Evolutionary conservation across 1,140 invertebrate genomes (phyloP), one percentile per base, ranked within the genome.

Genomic region (Gryon sp.): DNA sequence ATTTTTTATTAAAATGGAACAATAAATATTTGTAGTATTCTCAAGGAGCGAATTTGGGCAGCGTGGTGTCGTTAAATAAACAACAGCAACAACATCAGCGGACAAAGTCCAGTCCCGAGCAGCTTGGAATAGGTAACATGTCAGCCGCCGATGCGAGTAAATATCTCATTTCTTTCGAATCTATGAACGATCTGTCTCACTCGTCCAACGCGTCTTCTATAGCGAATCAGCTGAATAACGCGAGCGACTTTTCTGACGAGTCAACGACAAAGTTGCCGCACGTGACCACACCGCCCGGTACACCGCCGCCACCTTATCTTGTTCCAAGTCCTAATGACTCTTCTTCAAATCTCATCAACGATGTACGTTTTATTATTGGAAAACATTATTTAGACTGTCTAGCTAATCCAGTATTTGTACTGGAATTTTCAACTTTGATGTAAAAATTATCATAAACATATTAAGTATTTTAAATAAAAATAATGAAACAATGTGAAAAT

Each of bases 291-390:
- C 95, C 95, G 19, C 95, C 95, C 1, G 95, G 95, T 30, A 96
- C 95, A 32, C 95, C 96, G 12, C 95, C 95, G 34, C 95, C 96
- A 32, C 95, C 95, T 7, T 96, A 97, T 89, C 90, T 90, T 40
- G 85, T 87, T 53, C 87, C 89, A 12, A 83, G 73, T 68, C 76
- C 84, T 12, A 83, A 78, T 38, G 87, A 89, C 34, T 76, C 80
- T 1, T 82, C 82, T n/a, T 81, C 78, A n/a, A 84, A 84, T 3
- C 80, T 83, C 12, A 48, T 85, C 8, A 87, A 87, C 8, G 86
- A 88, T 69, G 86, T 89, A 80, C 77, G 81, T 78, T 48, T 45
- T 38, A n/a, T 8, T 48, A 36, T 19, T 52, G 14, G 9, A n/a
- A n/a, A n/a, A n/a, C n/a, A n/a, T n/a, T n/a, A n/a, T n/a, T n/a